Percentiles rank a stretch among this genome's conserved stretches.
These are phyloP conservation scores for Lasioglossum villosulum DNA, from an alignment of 2,888 invertebrate species.

Conservation along the genomic window DNA sequence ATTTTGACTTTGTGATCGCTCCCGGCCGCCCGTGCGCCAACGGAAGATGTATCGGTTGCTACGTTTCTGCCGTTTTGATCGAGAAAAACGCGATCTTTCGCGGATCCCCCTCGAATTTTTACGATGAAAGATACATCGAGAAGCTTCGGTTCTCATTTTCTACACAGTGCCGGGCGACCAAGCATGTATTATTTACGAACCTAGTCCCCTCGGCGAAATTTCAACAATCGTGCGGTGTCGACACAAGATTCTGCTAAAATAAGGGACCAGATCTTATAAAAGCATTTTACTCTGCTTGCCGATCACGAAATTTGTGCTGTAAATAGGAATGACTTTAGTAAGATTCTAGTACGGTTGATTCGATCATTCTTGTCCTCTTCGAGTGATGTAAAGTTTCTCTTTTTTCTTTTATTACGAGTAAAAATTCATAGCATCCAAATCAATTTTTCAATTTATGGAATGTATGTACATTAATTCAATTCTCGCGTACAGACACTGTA, in stretches of 20 bases:
- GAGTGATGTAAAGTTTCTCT: not conserved
- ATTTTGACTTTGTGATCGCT: conserved; percentile 16
- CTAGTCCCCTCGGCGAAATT: conserved; percentile 51
- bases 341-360: not conserved
- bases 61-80: not conserved
- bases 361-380: not conserved
- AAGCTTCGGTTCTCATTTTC: conserved; percentile 41
- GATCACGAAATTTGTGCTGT: not conserved
- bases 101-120: not conserved
- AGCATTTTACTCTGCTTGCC: not conserved
- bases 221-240: conserved; percentile 9
- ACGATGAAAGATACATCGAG: not conserved
- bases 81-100: not conserved
- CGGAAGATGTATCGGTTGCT: not conserved
- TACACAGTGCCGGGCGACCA: conserved; percentile 27
- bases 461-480: not conserved
- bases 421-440: not conserved
- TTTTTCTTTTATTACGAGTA: not conserved
- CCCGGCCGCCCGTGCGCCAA: too few relatives aligned
- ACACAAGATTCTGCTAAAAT: not conserved
- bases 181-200: conserved; percentile 45
- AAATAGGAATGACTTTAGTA: not conserved
- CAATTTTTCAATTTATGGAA: not conserved
- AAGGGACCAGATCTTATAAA: not conserved
- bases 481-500: too few relatives aligned